Evolutionary conservation across 30 jellyfish, hydroid and myxozoan genomes (phyloP).

Genomic region (Pelagia noctiluca): DNA sequence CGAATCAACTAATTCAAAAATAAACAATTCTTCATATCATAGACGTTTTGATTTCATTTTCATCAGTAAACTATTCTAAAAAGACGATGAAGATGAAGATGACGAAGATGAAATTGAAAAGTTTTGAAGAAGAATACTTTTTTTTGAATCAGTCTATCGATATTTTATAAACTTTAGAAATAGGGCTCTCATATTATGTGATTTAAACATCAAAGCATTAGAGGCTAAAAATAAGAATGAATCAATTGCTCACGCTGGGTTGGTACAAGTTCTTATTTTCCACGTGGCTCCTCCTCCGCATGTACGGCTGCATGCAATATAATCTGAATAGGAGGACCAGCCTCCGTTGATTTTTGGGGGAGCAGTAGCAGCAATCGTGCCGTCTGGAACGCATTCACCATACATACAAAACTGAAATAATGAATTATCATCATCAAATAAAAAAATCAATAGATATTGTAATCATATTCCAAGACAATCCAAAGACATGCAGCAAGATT

Average conservation of each 20-base stretch:
- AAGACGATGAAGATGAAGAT: too few species aligned
- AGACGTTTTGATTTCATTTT: too few species aligned
- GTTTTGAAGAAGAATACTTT: too few species aligned
- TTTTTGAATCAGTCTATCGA: too few species aligned
- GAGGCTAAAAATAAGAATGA: background rate
- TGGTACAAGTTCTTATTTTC: constrained; percentile 80
- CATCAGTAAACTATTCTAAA: too few species aligned
- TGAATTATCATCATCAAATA: background rate
- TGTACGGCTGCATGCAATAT: constrained; percentile 67
- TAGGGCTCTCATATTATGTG: too few species aligned
- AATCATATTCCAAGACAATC: background rate
- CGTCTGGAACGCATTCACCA: constrained; percentile 91
- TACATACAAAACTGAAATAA: constrained; percentile 84
- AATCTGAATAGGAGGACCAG: constrained; percentile 86
- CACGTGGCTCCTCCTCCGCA: constrained; percentile 96
- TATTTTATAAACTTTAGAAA: too few species aligned
- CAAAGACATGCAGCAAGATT: too few species aligned
- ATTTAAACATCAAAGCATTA: background rate
- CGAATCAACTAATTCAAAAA: too few species aligned
- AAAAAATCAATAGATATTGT: background rate
- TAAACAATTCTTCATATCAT: too few species aligned
- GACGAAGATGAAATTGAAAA: too few species aligned
- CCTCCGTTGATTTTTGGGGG: constrained; percentile 86
- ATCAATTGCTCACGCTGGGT: constrained; percentile 77
- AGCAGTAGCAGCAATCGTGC: constrained; percentile 76